A percentile compares a stretch with the other conserved stretches of the same genome.
Conservation (phyloP, 2,888 invertebrate species). For the Callimorpha dominula region DNA sequence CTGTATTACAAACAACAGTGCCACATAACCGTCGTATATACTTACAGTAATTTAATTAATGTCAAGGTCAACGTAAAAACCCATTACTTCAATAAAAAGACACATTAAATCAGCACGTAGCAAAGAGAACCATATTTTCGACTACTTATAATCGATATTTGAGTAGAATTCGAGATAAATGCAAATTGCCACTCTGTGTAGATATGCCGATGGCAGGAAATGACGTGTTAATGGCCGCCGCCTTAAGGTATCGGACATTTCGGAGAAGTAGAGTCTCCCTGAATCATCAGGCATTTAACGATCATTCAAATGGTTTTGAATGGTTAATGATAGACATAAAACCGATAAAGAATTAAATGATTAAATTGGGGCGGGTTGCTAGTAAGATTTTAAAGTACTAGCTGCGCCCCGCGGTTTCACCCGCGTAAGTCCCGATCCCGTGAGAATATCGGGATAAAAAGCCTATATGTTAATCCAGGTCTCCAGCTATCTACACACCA, state of each 20-base stretch:
- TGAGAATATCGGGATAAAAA: too few species aligned
- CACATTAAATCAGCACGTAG: not conserved
- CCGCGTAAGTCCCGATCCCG: too few species aligned
- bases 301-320: slow-evolving; percentile 32
- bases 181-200: slow-evolving; percentile 29
- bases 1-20: slow-evolving; percentile 14
- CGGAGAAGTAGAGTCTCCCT: slow-evolving; percentile 49
- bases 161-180: slow-evolving; percentile 15
- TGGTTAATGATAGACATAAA: slow-evolving; percentile 17
- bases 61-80: slow-evolving; percentile 57
- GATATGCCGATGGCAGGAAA: slow-evolving; percentile 55
- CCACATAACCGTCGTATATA: slow-evolving; percentile 10
- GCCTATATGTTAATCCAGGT: too few species aligned
- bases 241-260: slow-evolving; percentile 39
- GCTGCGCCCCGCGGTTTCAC: too few species aligned
- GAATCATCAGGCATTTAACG: slow-evolving; percentile 39
- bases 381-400: too few species aligned
- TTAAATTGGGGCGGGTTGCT: not conserved
- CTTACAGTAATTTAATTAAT: slow-evolving; percentile 27
- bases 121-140: slow-evolving; percentile 8
- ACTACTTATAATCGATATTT: slow-evolving; percentile 19
- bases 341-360: slow-evolving; percentile 3
- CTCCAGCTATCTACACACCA: too few species aligned
- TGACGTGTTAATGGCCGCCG: slow-evolving; percentile 42
- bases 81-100: slow-evolving; percentile 29